Evolutionary conservation across 2,888 invertebrate species (phyloP).

Genomic region (Acronicta psi): DNA sequence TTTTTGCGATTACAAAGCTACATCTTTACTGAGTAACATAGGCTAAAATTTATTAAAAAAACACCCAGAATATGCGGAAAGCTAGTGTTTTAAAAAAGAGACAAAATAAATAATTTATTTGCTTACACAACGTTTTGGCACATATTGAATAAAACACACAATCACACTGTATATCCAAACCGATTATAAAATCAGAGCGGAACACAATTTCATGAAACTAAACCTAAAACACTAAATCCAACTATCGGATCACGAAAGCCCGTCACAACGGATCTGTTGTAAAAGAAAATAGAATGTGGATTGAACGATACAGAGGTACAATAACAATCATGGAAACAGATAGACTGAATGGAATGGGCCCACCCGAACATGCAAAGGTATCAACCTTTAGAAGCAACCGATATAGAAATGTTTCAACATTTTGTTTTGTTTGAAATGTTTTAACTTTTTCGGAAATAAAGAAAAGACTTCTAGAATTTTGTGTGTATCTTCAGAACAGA

Average conservation of each 20-base stretch:
- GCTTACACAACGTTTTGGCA: no score
- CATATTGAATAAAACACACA: no score
- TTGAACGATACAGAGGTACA: slow-evolving; percentile 62
- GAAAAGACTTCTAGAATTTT: no score
- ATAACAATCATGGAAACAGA: slow-evolving; percentile 75
- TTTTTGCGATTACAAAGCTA: no score
- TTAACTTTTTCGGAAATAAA: no score
- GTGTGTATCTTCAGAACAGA: no score
- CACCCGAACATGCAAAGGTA: slow-evolving; percentile 49
- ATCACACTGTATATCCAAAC: not conserved
- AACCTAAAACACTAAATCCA: slow-evolving; percentile 21
- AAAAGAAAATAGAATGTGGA: slow-evolving; percentile 50
- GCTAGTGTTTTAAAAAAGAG: no score
- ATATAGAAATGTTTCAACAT: slow-evolving; percentile 32
- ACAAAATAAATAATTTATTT: no score
- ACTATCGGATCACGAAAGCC: slow-evolving; percentile 30
- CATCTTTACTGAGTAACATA: no score
- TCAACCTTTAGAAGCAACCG: slow-evolving; percentile 30
- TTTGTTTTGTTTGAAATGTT: slow-evolving; percentile 37
- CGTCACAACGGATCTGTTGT: slow-evolving; percentile 28
- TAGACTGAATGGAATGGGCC: slow-evolving; percentile 57
- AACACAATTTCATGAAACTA: not conserved
- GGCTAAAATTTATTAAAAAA: no score
- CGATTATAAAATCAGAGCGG: slow-evolving; percentile 7
- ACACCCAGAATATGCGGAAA: no score